Conservation (phyloP, 2,888 invertebrate genomes). For the Ramazzottius varieornatus region DNA sequence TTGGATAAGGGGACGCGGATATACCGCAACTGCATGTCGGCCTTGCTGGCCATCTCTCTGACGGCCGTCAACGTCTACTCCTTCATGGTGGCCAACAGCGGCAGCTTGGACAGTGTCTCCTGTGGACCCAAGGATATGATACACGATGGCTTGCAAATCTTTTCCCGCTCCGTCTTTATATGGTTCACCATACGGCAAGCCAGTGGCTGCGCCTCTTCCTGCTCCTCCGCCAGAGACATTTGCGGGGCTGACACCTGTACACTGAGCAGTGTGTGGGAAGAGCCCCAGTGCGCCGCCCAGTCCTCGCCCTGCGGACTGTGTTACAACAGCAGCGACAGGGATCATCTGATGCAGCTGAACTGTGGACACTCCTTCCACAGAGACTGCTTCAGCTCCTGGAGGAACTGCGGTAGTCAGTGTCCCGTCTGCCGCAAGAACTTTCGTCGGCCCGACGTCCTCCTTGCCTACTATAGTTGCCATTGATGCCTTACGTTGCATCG, state of each 20-base stretch:
- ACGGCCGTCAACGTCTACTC: not conserved
- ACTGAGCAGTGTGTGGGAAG: not conserved
- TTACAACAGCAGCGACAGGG: not conserved
- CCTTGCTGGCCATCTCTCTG: not conserved
- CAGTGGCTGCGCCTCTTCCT: not conserved
- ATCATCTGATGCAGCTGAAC: not conserved
- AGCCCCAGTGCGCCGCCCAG: not conserved
- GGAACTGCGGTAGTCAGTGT: not conserved
- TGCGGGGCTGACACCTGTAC: not conserved
- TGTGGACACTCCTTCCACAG: not conserved
- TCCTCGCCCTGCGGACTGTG: not conserved
- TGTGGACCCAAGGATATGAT: not conserved
- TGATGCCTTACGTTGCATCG: no score
- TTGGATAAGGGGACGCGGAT: not conserved
- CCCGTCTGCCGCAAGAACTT: not conserved
- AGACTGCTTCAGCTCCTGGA: not conserved
- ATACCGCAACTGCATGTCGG: not conserved
- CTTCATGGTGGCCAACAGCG: not conserved
- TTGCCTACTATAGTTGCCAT: not conserved
- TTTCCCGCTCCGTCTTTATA: not conserved
- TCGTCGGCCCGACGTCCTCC: not conserved
- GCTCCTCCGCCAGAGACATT: not conserved
- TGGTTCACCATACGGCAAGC: not conserved
- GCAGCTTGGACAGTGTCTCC: not conserved
- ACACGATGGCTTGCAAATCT: not conserved